Evolutionary conservation across 2,888 invertebrate genomes (phyloP).

Genomic region (Neoitamus cyanurus): DNA sequence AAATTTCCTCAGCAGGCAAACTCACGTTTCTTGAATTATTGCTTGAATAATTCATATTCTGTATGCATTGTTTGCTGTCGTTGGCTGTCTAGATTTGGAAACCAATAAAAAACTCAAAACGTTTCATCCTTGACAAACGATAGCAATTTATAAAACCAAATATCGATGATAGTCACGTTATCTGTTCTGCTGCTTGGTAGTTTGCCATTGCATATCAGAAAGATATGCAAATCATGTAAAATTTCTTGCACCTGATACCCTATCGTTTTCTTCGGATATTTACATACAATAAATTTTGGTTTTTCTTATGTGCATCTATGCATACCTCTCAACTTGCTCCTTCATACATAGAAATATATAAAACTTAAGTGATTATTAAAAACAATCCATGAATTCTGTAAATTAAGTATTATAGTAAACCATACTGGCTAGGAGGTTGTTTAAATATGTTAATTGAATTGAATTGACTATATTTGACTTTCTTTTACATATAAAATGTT

Average conservation of each 20-base stretch:
- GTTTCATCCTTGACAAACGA: neutral
- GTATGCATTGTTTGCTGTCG: neutral
- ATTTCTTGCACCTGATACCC: neutral
- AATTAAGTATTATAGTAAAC: too few species aligned
- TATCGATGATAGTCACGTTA: neutral
- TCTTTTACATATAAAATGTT: too few species aligned
- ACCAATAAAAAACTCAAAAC: neutral
- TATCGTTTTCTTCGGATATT: neutral
- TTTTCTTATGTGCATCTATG: neutral
- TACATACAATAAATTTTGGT: neutral
- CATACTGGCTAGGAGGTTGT: too few species aligned
- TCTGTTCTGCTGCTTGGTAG: neutral
- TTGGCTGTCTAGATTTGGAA: neutral
- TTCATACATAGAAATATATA: too few species aligned
- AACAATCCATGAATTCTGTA: too few species aligned
- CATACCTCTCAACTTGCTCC: neutral
- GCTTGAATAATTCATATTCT: neutral
- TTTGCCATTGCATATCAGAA: neutral
- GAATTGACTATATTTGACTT: too few species aligned
- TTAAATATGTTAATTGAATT: too few species aligned
- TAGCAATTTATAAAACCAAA: neutral
- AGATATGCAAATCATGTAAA: neutral
- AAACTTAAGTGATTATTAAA: too few species aligned
- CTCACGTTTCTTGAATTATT: neutral
- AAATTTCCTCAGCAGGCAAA: too few species aligned